These are phyloP conservation scores for Chelmon rostratus DNA, from an alignment of 2,797 vertebrate species.

Conservation along the genomic window DNA sequence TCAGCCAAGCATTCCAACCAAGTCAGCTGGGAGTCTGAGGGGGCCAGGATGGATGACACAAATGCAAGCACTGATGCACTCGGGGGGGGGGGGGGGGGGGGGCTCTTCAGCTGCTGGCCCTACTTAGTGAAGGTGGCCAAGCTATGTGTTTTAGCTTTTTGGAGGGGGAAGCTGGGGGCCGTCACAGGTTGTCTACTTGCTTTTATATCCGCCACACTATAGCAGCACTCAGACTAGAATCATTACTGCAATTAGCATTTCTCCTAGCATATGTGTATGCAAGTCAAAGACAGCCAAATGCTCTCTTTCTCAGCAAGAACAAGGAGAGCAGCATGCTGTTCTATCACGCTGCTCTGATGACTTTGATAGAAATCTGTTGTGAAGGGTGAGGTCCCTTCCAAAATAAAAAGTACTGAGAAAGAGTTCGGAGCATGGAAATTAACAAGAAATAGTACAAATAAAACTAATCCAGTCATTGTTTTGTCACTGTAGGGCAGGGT, in stretches of 20 bases:
- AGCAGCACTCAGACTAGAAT: constrained; percentile 37
- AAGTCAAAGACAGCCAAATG: constrained; percentile 15
- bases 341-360: constrained; percentile 53
- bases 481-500: background rate
- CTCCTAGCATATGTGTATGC: constrained; percentile 23
- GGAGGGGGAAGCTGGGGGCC: constrained; percentile 31
- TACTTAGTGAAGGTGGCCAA: constrained; percentile 18
- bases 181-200: constrained; percentile 55
- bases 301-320: constrained; percentile 15
- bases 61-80: constrained; percentile 64
- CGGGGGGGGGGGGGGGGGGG: background rate
- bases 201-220: constrained; percentile 57
- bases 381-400: constrained; percentile 56
- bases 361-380: constrained; percentile 70
- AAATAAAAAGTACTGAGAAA: constrained; percentile 54
- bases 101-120: constrained; percentile 35
- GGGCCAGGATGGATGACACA: constrained; percentile 58
- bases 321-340: constrained; percentile 48
- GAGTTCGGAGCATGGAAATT: constrained; percentile 40
- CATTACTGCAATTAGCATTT: constrained; percentile 62
- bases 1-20: constrained; percentile 71
- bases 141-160: constrained; percentile 30
- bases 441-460: constrained; percentile 41
- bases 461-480: constrained; percentile 31
- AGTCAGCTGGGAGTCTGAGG: constrained; percentile 50